phyloP scores from a whole-genome alignment of 2,113 vertebrate genomes.

The Ciconia boyciana region DNA sequence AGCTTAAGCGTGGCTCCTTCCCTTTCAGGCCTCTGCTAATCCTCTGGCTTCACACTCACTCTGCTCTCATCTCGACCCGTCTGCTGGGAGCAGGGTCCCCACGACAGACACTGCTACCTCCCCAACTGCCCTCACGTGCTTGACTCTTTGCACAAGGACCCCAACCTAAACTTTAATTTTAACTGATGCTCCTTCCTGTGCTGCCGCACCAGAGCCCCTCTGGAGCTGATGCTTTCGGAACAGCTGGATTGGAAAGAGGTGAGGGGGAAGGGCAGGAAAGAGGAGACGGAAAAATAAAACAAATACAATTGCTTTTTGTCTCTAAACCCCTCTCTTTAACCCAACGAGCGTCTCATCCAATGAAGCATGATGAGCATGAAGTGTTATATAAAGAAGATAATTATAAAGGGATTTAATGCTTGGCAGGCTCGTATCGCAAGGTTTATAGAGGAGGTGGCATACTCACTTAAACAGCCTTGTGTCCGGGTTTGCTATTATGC shows the following conservation, averaged over 20 bases:
- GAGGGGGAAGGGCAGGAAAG: background rate
- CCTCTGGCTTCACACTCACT: background rate
- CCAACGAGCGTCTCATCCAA: slow-evolving; percentile 43
- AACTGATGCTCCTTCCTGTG: background rate
- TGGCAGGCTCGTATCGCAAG: slow-evolving; percentile 39
- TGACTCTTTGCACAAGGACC: background rate
- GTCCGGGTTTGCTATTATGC: slow-evolving; percentile 38
- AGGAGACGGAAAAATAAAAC: slow-evolving; percentile 14
- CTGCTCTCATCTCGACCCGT: rapidly evolving
- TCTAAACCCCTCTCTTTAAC: slow-evolving; percentile 63
- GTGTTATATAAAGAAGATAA: slow-evolving; percentile 72
- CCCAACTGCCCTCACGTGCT: background rate
- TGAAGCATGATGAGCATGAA: slow-evolving; percentile 67
- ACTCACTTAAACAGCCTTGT: slow-evolving; percentile 31
- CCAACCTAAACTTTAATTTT: background rate
- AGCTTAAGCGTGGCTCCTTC: background rate
- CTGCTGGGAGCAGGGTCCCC: background rate
- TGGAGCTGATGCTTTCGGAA: background rate
- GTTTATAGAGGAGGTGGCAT: slow-evolving; percentile 19
- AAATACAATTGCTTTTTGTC: slow-evolving; percentile 40
- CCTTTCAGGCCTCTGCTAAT: slow-evolving; percentile 14
- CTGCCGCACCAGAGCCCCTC: background rate
- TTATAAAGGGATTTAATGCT: slow-evolving; percentile 75
- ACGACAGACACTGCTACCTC: background rate
- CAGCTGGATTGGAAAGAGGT: background rate